A percentile compares a stretch with the other conserved stretches of the same genome.
Evolutionary conservation across 64 coral and sea anemone species (phyloP).

Genomic region (Montipora sp.): DNA sequence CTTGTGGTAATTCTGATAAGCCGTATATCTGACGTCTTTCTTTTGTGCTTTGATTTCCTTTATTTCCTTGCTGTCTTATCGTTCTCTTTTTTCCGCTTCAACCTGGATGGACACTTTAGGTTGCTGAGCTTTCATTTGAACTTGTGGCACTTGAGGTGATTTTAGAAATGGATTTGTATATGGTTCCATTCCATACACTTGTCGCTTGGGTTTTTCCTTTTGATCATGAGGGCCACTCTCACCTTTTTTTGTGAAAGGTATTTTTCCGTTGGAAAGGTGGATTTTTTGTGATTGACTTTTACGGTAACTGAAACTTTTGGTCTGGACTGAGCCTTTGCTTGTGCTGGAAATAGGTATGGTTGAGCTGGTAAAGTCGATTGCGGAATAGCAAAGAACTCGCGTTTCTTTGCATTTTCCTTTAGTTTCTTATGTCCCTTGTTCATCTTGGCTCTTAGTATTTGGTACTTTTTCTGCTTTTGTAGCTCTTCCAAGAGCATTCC

Average conservation of each 20-base stretch:
- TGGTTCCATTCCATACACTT: slow-evolving; percentile 66
- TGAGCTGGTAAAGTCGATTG: background rate
- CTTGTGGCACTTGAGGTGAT: background rate
- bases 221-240: background rate
- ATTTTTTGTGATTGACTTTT: slow-evolving; percentile 20
- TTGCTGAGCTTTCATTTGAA: background rate
- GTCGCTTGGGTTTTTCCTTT: slow-evolving; percentile 8
- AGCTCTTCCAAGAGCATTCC: slow-evolving; percentile 81
- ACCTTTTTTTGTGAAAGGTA: background rate
- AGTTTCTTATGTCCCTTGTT: background rate
- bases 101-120: slow-evolving; percentile 4
- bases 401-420: slow-evolving; percentile 61
- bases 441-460: slow-evolving; percentile 10
- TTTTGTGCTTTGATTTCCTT: background rate
- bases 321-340: background rate
- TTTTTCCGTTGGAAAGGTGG: background rate
- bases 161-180: slow-evolving; percentile 10
- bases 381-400: slow-evolving; percentile 36
- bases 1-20: slow-evolving; percentile 61
- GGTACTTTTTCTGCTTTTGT: slow-evolving; percentile 51
- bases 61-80: background rate
- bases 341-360: background rate
- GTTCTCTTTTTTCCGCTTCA: slow-evolving; percentile 10
- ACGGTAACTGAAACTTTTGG: slow-evolving; percentile 41
- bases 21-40: slow-evolving; percentile 72